Evolutionary conservation across 1,140 invertebrate species (phyloP).

Genomic region (Macrocentrus cingulum): DNA sequence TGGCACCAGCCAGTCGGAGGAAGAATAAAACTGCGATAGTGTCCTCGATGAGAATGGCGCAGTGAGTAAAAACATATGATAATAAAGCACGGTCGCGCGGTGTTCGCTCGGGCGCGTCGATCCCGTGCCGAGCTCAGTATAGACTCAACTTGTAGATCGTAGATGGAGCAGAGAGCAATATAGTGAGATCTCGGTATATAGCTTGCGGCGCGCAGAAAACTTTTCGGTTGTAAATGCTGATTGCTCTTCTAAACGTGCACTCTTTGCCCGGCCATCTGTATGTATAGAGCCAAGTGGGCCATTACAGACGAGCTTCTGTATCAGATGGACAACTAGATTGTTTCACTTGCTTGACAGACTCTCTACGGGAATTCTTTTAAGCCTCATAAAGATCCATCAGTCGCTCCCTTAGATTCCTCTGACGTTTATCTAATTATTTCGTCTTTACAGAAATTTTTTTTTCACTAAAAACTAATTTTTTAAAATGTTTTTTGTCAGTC

Average conservation of each 20-base stretch:
- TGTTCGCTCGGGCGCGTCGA: conserved; percentile 23
- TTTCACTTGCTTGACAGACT: no score
- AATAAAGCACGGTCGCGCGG: conserved; percentile 44
- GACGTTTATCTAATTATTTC: no score
- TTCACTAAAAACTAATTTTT: no score
- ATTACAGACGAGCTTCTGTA: no score
- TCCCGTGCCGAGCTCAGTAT: not conserved
- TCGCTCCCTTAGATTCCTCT: no score
- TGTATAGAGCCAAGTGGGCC: not conserved
- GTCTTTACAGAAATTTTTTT: no score
- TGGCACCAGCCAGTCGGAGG: conserved; percentile 4
- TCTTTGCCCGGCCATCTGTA: not conserved
- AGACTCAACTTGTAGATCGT: no score
- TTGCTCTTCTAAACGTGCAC: conserved; percentile 40
- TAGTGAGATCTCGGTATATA: not conserved
- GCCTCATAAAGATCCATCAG: no score
- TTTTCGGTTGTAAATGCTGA: conserved; percentile 50
- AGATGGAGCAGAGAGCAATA: no score
- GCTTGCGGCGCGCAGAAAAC: conserved; percentile 32
- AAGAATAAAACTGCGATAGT: conserved; percentile 29
- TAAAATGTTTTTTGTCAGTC: no score
- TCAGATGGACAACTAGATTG: no score
- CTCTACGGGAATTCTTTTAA: no score
- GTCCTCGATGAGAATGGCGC: conserved; percentile 38
- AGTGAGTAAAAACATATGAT: conserved; percentile 49